Conservation (phyloP, 2,113 vertebrate genomes). For the Rhinolophus sinicus region DNA sequence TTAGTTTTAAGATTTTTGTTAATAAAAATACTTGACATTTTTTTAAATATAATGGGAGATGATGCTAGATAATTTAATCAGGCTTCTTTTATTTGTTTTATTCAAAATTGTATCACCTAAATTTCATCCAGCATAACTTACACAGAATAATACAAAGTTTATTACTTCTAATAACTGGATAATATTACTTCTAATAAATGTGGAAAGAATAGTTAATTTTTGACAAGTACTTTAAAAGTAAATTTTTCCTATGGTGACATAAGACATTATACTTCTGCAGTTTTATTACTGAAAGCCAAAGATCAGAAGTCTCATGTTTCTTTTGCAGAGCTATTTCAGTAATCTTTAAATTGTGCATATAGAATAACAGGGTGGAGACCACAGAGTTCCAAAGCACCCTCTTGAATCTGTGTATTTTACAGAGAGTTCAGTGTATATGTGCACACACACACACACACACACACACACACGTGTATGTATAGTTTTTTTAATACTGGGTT, state of each 20-base stretch:
- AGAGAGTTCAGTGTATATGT: background rate
- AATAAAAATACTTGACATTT: background rate
- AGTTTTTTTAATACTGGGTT: background rate
- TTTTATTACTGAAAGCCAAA: background rate
- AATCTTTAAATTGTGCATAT: background rate
- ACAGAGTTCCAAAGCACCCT: accelerated
- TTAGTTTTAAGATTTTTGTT: background rate
- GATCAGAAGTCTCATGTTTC: background rate
- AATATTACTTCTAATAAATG: conserved; percentile 19
- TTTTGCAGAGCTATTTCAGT: background rate
- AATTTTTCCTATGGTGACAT: background rate
- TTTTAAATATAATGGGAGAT: background rate
- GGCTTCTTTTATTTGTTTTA: background rate
- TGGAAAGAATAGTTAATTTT: background rate
- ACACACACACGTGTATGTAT: background rate
- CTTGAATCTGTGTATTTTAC: background rate
- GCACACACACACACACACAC: background rate
- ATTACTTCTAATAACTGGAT: background rate
- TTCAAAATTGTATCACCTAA: background rate
- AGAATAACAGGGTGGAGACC: background rate
- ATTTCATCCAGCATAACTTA: background rate
- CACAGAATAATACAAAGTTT: background rate
- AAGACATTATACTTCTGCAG: background rate
- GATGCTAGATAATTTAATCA: background rate
- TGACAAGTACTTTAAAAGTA: background rate